A percentile compares a stretch with the other conserved stretches of the same genome.
Conservation (phyloP, 1,140 invertebrate species). For the Drosophila triauraria region DNA sequence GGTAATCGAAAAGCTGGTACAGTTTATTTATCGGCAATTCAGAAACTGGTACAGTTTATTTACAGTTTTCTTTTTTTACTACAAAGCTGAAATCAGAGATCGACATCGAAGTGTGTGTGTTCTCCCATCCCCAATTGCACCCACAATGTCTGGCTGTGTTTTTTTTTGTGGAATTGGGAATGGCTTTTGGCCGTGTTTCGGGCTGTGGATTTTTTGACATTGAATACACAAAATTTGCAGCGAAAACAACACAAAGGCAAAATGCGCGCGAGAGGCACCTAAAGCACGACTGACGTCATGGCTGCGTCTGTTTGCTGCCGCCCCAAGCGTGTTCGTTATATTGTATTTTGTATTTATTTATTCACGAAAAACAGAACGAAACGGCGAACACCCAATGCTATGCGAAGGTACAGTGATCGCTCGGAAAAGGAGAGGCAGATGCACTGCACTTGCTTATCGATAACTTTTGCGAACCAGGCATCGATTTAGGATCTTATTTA, state of each 20-base stretch:
- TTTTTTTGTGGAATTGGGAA: conserved; percentile 13
- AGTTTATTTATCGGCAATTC: not conserved
- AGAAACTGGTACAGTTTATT: not conserved
- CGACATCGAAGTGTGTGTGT: not conserved
- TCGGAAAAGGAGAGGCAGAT: not conserved
- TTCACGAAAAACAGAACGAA: conserved; percentile 23
- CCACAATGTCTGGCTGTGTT: conserved; percentile 15
- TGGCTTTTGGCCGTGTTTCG: conserved; percentile 27
- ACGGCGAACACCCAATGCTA: conserved; percentile 29
- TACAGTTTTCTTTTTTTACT: not conserved
- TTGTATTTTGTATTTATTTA: conserved; percentile 46
- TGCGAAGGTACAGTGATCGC: conserved; percentile 20
- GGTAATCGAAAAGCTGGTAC: not conserved
- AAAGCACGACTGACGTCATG: conserved; percentile 37
- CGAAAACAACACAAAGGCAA: conserved; percentile 31
- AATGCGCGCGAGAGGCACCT: conserved; percentile 44
- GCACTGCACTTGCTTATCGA: not conserved
- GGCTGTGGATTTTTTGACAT: conserved; percentile 59
- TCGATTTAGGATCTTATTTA: too few relatives aligned
- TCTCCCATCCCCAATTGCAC: conserved; percentile 28
- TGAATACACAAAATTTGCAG: conserved; percentile 73
- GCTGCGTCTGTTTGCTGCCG: conserved; percentile 48
- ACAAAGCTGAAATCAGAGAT: not conserved
- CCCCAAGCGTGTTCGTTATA: conserved; percentile 43
- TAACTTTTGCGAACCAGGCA: not conserved